Base-by-base conservation (phyloP, 2,888 invertebrate species). In the Spisula subtruncata region DNA sequence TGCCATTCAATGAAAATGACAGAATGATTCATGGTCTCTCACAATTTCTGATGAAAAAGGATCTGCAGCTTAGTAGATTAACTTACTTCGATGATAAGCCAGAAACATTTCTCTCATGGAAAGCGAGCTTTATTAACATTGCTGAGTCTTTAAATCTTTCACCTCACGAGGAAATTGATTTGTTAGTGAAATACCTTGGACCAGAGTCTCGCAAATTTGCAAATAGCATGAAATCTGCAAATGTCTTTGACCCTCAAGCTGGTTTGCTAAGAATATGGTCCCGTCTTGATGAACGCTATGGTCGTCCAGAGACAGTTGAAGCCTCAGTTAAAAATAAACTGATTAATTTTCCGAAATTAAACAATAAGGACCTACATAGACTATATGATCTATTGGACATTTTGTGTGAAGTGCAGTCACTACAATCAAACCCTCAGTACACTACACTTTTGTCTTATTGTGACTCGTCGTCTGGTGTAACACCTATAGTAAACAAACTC, bases 401-500 rank as follows among this genome's bases (percentile, higher is more conserved):
- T 18, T 35, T 84, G 0, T 71, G 25, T 51, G 87, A 92, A 85
- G 89, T 86, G 14, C 85, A 94, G 75, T 79, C 86, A 2, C 14
- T 90, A 51, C 92, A 92, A 56, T 79, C 85, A 54, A 83, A 93
- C 29, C 85, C 80, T 0, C 87, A 84, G 20, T 93, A 89, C 75
- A 60, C 51, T 0, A 2, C 86, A 2, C 35, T 88, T 6, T 83
- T 94, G 25, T 81, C 90, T 16, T 93, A 91, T 71, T 91, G 87
- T 79, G 91, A 94, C 48, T 87, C 91, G 1, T 90, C 93, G 29
- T 35, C 87, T 16, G 92, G 93, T 5, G 88, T 93, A 1, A 75
- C 80, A 5, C 91, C 92, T 0, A 92, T 94, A 1, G 87, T 93
- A 1, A n/a, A 54, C n/a, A 94, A 93, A 82, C 86, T 93, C 2